Percentiles rank a stretch among this genome's conserved stretches.
These are phyloP conservation scores for Sturnira hondurensis DNA, from an alignment of 2,113 vertebrate genomes.

Conservation along the genomic window DNA sequence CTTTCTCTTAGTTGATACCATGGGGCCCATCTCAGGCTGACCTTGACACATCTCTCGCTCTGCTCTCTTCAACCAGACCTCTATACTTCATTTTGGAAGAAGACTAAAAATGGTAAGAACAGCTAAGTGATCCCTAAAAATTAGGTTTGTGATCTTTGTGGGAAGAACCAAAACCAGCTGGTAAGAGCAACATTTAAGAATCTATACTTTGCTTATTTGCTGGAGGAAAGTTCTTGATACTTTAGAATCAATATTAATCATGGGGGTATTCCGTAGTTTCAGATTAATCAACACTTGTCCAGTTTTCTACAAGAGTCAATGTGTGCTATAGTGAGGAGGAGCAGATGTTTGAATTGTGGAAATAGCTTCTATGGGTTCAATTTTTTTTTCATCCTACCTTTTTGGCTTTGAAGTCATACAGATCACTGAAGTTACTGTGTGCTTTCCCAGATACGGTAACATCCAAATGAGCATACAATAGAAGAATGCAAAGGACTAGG, in stretches of 20 bases:
- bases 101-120: conserved; percentile 78
- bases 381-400: not conserved
- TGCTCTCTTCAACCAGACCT: not conserved
- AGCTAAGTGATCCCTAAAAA: conserved; percentile 13
- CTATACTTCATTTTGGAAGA: conserved; percentile 37
- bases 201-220: not conserved
- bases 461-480: not conserved
- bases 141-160: not conserved
- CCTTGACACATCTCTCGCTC: not conserved
- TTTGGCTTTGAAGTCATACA: not conserved
- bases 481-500: not conserved
- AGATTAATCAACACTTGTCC: not conserved
- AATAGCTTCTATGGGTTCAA: not conserved
- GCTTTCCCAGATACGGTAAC: not conserved
- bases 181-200: not conserved
- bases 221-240: not conserved
- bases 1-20: conserved; percentile 38
- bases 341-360: not conserved
- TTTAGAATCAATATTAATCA: conserved; percentile 18
- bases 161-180: not conserved
- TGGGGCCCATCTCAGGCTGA: not conserved
- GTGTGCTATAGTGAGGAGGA: not conserved
- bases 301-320: not conserved
- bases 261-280: not conserved
- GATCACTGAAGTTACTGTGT: not conserved